phyloP scores from a whole-genome alignment of 2,113 vertebrate species.

The Stegastes partitus region DNA sequence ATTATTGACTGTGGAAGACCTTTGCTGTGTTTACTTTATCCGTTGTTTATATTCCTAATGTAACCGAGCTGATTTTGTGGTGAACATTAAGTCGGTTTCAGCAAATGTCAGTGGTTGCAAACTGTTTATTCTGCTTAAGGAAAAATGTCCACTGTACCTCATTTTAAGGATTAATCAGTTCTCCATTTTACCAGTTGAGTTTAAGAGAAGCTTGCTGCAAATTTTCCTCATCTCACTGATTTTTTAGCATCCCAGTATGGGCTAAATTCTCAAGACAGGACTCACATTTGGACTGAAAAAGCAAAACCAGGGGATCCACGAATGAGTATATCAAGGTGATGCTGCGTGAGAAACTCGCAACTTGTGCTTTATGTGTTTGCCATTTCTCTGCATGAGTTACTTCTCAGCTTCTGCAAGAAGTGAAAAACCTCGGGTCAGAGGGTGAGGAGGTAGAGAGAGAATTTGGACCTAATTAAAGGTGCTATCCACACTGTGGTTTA shows the following conservation, averaged over 20 bases:
- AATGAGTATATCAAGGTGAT: slow-evolving; percentile 21
- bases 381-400: slow-evolving; percentile 15
- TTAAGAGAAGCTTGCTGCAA: no score
- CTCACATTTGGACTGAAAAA: neutral
- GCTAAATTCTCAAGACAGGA: neutral
- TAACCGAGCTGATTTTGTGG: no score
- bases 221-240: no score
- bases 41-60: no score
- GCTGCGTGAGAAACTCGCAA: slow-evolving; percentile 1
- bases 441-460: neutral
- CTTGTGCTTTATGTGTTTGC: neutral
- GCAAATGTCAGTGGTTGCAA: no score
- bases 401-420: slow-evolving; percentile 24
- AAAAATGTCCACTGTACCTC: no score
- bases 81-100: no score
- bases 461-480: slow-evolving; percentile 33
- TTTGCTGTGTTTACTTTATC: no score
- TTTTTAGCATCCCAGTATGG: neutral
- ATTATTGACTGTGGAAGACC: no score
- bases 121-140: no score
- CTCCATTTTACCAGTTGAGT: no score
- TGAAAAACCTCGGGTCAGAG: slow-evolving; percentile 7
- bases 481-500: slow-evolving; percentile 15
- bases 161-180: no score
- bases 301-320: neutral